A percentile compares a stretch with the other conserved stretches of the same genome.
These are phyloP conservation scores for Dolichotis patagonum DNA, from an alignment of 2,113 vertebrate genomes.

Conservation along the genomic window DNA sequence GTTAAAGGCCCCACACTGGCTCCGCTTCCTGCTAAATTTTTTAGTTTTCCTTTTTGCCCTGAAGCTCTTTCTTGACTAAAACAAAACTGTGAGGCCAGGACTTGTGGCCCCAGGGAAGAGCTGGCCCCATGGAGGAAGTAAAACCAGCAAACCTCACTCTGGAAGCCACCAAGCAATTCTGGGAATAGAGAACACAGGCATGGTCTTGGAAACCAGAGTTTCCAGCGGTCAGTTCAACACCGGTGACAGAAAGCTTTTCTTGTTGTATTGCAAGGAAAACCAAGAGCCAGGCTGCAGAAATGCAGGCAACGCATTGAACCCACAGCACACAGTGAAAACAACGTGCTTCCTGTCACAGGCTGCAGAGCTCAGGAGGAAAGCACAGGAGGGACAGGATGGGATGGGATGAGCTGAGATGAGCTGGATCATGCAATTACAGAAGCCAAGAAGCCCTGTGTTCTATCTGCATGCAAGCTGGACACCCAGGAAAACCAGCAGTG, in stretches of 20 bases:
- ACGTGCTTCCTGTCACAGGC: too few species aligned
- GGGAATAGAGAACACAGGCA: background rate
- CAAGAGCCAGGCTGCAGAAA: background rate
- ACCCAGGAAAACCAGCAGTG: background rate
- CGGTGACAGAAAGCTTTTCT: background rate
- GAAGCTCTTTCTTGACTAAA: background rate
- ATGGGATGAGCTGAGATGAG: background rate
- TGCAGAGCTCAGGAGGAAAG: too few species aligned
- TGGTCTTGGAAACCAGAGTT: background rate
- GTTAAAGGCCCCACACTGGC: fast-evolving
- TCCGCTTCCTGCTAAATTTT: background rate
- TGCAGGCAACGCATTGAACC: background rate
- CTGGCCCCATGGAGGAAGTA: background rate
- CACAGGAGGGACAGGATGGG: background rate
- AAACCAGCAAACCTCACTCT: fast-evolving
- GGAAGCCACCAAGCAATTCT: fast-evolving
- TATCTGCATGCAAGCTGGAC: background rate
- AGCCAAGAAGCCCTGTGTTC: background rate
- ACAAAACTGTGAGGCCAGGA: fast-evolving
- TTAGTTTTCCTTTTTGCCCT: background rate
- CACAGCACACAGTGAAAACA: fast-evolving
- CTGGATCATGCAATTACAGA: background rate
- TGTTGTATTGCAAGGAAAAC: background rate
- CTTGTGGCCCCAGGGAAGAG: fast-evolving
- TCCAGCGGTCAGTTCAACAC: background rate